Conservation (phyloP, 2,113 vertebrate genomes). For the Sporophila hypoxantha region DNA sequence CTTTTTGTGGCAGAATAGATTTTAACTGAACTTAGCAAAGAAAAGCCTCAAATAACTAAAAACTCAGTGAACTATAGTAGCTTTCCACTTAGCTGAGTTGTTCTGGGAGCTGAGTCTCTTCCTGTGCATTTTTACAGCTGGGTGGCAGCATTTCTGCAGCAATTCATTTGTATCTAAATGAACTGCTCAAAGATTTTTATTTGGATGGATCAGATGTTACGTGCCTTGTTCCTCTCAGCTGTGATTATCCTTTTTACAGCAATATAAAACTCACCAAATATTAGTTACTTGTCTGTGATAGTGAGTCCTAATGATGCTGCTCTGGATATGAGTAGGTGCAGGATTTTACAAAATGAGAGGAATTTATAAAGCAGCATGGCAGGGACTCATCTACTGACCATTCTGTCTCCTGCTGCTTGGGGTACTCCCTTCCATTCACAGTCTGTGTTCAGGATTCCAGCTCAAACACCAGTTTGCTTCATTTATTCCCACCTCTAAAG, state of each 20-base stretch:
- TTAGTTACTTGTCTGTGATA: neutral
- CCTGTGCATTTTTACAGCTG: neutral
- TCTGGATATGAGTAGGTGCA: neutral
- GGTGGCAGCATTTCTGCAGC: conserved; percentile 47
- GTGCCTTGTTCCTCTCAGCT: neutral
- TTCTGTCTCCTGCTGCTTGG: neutral
- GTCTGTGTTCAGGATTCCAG: neutral
- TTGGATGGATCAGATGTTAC: neutral
- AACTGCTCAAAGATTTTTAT: neutral
- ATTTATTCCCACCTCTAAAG: neutral
- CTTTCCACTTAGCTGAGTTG: neutral
- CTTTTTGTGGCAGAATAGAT: neutral
- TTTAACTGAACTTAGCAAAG: neutral
- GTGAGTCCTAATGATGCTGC: neutral
- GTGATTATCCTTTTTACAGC: neutral
- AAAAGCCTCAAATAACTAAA: neutral
- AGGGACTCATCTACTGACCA: neutral
- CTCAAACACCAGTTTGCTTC: neutral
- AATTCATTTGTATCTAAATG: neutral
- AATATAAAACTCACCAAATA: neutral
- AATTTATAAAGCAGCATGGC: neutral
- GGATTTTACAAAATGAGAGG: neutral
- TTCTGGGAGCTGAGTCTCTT: neutral
- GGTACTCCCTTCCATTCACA: neutral
- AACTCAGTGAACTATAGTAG: neutral